Conservation (phyloP, 2,797 vertebrate species). For the Nannoperca australis region DNA sequence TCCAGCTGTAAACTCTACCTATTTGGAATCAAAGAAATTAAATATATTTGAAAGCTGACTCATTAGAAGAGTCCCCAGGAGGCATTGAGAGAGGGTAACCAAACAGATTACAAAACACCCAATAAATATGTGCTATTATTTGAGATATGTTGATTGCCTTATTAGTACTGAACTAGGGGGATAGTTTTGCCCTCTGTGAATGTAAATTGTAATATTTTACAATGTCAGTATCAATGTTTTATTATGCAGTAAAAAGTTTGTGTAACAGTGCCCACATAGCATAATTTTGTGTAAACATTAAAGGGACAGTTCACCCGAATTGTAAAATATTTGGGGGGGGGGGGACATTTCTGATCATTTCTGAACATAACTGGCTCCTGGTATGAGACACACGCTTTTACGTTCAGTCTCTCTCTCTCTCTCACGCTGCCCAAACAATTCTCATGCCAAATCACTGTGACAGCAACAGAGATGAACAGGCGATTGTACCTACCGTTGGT, state of each 20-base stretch:
- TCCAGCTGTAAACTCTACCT: constrained; percentile 28
- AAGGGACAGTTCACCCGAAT: constrained; percentile 4
- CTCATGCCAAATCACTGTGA: too few species aligned
- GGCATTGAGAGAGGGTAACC: constrained; percentile 9
- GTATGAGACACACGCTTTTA: too few species aligned
- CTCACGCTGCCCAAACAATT: too few species aligned
- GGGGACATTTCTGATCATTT: too few species aligned
- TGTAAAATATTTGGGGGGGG: neutral
- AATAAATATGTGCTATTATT: constrained; percentile 39
- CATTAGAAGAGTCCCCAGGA: constrained; percentile 36
- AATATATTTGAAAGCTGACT: constrained; percentile 45
- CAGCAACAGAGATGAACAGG: too few species aligned
- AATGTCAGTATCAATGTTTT: constrained; percentile 30
- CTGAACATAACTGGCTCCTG: too few species aligned
- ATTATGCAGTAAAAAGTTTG: constrained; percentile 16
- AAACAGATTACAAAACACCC: constrained; percentile 39
- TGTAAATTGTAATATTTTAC: constrained; percentile 26
- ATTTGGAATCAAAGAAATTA: constrained; percentile 51
- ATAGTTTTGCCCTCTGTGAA: neutral
- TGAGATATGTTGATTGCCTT: constrained; percentile 36
- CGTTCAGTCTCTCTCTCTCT: too few species aligned
- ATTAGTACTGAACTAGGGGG: constrained; percentile 22
- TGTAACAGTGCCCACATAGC: neutral
- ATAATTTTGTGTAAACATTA: constrained; percentile 11
- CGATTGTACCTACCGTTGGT: too few species aligned